Evolutionary conservation across 1,140 invertebrate genomes (phyloP).

Genomic region (Chironomus striatipennis): DNA sequence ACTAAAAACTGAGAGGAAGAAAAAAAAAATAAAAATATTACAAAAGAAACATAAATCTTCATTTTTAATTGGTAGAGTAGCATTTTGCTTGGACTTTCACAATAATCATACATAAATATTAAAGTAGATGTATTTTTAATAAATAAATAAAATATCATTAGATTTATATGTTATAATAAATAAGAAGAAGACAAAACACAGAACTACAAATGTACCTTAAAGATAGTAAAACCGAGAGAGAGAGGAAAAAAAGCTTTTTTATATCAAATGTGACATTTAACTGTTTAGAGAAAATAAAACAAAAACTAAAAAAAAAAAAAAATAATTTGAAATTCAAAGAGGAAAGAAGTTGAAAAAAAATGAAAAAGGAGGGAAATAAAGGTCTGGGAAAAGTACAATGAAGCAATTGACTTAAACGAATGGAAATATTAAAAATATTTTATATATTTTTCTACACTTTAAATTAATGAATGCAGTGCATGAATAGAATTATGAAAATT

Average conservation of each 20-base stretch:
- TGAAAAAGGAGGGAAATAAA: background rate
- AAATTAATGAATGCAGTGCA: too few species aligned
- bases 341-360: constrained; percentile 7
- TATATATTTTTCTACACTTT: background rate
- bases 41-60: constrained; percentile 14
- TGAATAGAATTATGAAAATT: too few species aligned
- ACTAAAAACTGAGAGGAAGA: background rate
- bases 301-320: too few species aligned
- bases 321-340: background rate
- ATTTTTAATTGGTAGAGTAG: constrained; percentile 3
- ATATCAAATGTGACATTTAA: background rate
- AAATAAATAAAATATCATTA: constrained; percentile 2
- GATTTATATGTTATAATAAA: constrained; percentile 3
- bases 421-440: background rate
- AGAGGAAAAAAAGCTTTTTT: background rate
- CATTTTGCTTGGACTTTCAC: constrained; percentile 11
- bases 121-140: background rate
- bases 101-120: background rate
- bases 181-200: background rate
- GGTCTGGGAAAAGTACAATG: background rate
- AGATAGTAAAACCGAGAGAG: background rate
- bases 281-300: background rate
- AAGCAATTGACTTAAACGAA: background rate
- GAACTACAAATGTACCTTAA: constrained; percentile 12
- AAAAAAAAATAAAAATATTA: too few species aligned